Percentiles rank a stretch among this genome's conserved stretches.
These are phyloP conservation scores for Rhincodon typus DNA, from an alignment of 2,797 vertebrate genomes.

Conservation along the genomic window DNA sequence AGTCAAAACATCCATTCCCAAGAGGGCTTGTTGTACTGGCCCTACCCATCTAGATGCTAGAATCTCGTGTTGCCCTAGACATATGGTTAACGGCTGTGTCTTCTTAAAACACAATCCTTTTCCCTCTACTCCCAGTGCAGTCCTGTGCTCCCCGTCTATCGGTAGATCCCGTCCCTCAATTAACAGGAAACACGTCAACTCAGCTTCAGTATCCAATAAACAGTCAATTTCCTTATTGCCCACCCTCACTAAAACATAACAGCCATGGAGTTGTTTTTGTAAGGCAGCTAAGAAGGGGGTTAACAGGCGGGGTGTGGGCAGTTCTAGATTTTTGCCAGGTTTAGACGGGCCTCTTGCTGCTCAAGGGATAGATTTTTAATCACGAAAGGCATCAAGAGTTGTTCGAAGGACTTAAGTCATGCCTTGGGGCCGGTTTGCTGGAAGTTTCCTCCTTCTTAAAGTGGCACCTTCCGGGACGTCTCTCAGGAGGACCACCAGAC, in stretches of 20 bases:
- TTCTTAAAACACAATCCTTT: background rate
- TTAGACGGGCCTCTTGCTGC: background rate
- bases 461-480: no score
- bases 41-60: background rate
- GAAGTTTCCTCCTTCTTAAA: background rate
- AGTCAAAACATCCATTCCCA: no score
- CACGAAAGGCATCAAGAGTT: no score
- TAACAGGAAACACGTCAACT: background rate
- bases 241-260: background rate
- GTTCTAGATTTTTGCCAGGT: background rate
- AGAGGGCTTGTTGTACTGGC: background rate
- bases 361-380: background rate
- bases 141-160: no score
- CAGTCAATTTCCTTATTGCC: background rate
- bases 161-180: background rate
- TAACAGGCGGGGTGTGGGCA: background rate
- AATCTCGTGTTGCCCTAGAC: background rate
- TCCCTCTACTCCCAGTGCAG: background rate
- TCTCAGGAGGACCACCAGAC: no score
- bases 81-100: background rate
- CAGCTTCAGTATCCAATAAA: background rate
- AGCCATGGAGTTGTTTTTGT: background rate
- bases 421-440: no score
- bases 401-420: no score
- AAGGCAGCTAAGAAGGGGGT: background rate